Evolutionary conservation across 2,113 vertebrate species (phyloP).

Genomic region (Ammodytes dubius): DNA sequence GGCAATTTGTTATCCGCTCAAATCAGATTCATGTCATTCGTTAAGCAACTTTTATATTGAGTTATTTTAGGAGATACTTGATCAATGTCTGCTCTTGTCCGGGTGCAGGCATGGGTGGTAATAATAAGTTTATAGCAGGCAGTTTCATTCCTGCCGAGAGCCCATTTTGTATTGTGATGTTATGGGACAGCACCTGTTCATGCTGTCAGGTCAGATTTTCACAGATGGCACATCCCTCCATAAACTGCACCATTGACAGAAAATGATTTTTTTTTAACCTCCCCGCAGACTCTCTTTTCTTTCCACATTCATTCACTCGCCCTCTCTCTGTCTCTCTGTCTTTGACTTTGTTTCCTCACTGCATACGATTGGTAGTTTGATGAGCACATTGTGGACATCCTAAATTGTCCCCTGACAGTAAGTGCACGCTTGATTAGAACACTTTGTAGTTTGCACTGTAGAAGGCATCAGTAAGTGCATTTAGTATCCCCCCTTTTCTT

Average conservation of each 20-base stretch:
- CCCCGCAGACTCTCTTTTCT: constrained; percentile 46
- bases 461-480: constrained; percentile 58
- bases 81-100: constrained; percentile 4
- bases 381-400: constrained; percentile 87
- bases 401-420: constrained; percentile 88
- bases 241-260: constrained; percentile 52
- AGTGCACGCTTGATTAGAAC: constrained; percentile 81
- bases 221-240: constrained; percentile 1
- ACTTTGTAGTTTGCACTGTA: constrained; percentile 75
- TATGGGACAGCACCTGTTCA: constrained; percentile 4
- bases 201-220: constrained; percentile 9
- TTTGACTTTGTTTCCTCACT: constrained; percentile 77
- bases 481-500: constrained; percentile 46
- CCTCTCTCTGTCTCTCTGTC: constrained; percentile 73
- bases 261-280: constrained; percentile 39
- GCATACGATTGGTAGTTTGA: constrained; percentile 83
- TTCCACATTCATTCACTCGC: constrained; percentile 67
- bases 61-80: constrained; percentile 15
- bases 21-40: not conserved
- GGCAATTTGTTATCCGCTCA: not conserved
- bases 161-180: constrained; percentile 26
- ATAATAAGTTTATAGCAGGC: constrained; percentile 23
- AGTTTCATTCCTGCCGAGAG: constrained; percentile 21
- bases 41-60: not conserved
- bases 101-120: not conserved